These are phyloP conservation scores for Drosophila leontia DNA, from an alignment of 1,140 invertebrate species.

Conservation along the genomic window DNA sequence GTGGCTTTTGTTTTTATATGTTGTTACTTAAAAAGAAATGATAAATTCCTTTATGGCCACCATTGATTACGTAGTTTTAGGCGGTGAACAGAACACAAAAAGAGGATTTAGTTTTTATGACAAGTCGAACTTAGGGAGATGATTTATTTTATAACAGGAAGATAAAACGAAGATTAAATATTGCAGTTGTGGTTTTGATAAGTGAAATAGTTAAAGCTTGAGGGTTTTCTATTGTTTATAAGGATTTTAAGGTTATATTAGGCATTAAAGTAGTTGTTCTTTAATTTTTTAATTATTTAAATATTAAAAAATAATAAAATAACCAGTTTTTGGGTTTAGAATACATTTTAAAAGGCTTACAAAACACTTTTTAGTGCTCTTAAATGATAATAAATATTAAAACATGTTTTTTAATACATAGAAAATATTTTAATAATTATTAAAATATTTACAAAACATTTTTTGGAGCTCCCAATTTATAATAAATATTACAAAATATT, in stretches of 20 bases:
- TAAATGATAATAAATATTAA: background rate
- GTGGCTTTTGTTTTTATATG: background rate
- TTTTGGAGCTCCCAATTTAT: background rate
- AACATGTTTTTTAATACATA: background rate
- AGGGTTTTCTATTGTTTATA: background rate
- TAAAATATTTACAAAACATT: too few species aligned
- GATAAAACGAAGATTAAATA: background rate
- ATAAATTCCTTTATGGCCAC: slow-evolving; percentile 8
- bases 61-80: slow-evolving; percentile 5
- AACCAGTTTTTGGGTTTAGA: background rate
- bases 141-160: background rate
- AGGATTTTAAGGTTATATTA: background rate
- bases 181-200: background rate
- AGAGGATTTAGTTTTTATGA: slow-evolving; percentile 2
- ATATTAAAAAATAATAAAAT: too few species aligned
- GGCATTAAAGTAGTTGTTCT: background rate
- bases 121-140: background rate
- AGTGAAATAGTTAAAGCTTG: background rate
- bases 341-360: background rate
- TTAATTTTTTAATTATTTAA: background rate
- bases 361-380: background rate
- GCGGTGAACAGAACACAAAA: background rate
- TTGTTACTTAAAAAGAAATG: slow-evolving; percentile 7
- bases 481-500: background rate
- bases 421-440: background rate